Conservation (phyloP, 1,140 invertebrate species). For the Drosophila busckii region DNA sequence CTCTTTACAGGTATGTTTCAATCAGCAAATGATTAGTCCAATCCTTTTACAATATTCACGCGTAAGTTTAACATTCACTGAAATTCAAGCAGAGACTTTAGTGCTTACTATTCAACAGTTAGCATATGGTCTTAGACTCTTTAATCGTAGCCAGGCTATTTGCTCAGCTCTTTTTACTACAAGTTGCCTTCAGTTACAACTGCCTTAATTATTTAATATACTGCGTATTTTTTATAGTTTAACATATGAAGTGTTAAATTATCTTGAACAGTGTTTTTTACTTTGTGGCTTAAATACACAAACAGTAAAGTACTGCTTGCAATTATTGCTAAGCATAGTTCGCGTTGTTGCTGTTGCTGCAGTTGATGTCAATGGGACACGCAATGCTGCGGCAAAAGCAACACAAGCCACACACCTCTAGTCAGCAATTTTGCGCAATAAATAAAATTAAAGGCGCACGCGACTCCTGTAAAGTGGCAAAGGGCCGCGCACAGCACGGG, state of each 20-base stretch:
- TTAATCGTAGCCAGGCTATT: too few species aligned
- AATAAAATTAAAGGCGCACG: slow-evolving; percentile 69
- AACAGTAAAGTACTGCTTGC: slow-evolving; percentile 16
- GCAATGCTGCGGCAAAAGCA: slow-evolving; percentile 57
- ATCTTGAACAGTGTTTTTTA: too few species aligned
- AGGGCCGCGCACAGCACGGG: too few species aligned
- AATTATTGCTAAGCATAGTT: slow-evolving; percentile 2
- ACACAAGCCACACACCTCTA: slow-evolving; percentile 35
- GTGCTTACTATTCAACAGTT: too few species aligned
- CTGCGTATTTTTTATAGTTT: too few species aligned
- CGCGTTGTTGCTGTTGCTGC: slow-evolving; percentile 21
- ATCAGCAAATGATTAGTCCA: not conserved
- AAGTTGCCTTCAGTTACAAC: too few species aligned
- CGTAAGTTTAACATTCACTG: slow-evolving; percentile 17
- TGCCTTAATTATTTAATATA: too few species aligned
- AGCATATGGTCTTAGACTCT: too few species aligned
- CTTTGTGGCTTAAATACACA: too few species aligned
- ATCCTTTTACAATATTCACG: not conserved
- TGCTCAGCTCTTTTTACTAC: too few species aligned
- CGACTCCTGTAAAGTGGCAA: slow-evolving; percentile 14
- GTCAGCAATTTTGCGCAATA: slow-evolving; percentile 64
- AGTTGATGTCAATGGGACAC: slow-evolving; percentile 61
- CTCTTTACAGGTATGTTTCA: slow-evolving; percentile 49
- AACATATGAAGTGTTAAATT: too few species aligned
- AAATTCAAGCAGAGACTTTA: slow-evolving; percentile 1